These are phyloP conservation scores for Danio albolineatus DNA, from an alignment of 2,797 vertebrate species.

Conservation along the genomic window DNA sequence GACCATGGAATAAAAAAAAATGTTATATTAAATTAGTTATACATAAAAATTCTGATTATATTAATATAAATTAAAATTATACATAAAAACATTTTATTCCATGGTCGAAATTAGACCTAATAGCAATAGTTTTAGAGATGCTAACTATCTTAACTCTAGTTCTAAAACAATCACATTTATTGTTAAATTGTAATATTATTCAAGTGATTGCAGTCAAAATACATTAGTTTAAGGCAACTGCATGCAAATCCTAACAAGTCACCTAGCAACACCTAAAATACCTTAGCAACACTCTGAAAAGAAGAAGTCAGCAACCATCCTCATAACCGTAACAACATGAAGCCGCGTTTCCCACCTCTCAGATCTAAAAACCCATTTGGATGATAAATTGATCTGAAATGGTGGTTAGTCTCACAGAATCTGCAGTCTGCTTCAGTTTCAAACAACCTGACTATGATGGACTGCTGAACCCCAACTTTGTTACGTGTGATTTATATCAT, in stretches of 20 bases:
- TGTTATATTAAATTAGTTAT: too few species aligned
- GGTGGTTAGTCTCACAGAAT: not conserved
- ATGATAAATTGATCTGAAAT: not conserved
- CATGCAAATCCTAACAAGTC: not conserved
- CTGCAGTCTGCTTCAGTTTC: constrained; percentile 11
- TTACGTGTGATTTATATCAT: constrained; percentile 12
- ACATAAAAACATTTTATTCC: too few species aligned
- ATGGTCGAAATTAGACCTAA: too few species aligned
- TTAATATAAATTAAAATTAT: too few species aligned
- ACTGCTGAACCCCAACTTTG: constrained; percentile 6
- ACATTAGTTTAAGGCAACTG: not conserved
- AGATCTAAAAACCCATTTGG: not conserved
- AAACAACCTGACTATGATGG: constrained; percentile 8
- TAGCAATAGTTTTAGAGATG: not conserved
- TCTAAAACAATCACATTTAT: not conserved
- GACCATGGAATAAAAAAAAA: too few species aligned
- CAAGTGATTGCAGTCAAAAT: too few species aligned
- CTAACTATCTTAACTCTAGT: too few species aligned
- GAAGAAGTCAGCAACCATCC: too few species aligned
- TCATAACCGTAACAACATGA: too few species aligned
- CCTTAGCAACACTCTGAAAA: not conserved
- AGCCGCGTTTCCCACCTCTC: not conserved
- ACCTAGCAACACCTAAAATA: not conserved
- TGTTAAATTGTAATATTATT: not conserved
- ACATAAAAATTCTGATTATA: too few species aligned